Percentiles rank a stretch among this genome's conserved stretches.
phyloP scores from a whole-genome alignment of 1,140 invertebrate genomes.

The Ceratosolen solmsi region DNA sequence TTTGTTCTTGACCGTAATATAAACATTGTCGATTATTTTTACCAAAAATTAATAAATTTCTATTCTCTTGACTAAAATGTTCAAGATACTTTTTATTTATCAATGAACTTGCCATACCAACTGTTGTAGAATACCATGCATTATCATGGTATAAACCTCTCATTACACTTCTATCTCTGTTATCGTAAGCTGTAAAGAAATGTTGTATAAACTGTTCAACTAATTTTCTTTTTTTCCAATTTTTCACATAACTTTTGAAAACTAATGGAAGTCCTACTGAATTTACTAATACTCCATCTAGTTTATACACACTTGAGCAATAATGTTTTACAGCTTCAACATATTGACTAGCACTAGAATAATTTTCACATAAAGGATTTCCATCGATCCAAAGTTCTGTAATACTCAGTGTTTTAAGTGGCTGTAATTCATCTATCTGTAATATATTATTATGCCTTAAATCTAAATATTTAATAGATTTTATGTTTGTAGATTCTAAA shows the following conservation, averaged over 20 bases:
- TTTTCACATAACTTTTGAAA: constrained; percentile 57
- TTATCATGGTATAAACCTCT: constrained; percentile 64
- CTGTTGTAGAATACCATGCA: constrained; percentile 65
- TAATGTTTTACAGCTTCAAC: constrained; percentile 62
- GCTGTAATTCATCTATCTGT: constrained; percentile 55
- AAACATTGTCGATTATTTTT: constrained; percentile 55
- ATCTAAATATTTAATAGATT: constrained; percentile 66
- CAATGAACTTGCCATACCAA: constrained; percentile 51
- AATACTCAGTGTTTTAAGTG: constrained; percentile 60
- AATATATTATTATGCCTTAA: constrained; percentile 71
- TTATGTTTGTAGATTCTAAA: constrained; percentile 64
- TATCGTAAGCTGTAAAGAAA: constrained; percentile 68
- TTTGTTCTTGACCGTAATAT: constrained; percentile 61
- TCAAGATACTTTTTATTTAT: constrained; percentile 50
- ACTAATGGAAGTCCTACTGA: constrained; percentile 56
- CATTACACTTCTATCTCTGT: constrained; percentile 60
- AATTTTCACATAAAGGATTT: constrained; percentile 71
- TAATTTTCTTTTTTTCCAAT: constrained; percentile 55
- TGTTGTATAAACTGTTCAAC: constrained; percentile 64
- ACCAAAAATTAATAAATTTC: constrained; percentile 59
- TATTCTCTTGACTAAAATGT: constrained; percentile 54
- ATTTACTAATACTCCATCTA: constrained; percentile 63
- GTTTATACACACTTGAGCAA: constrained; percentile 61
- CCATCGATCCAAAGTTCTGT: constrained; percentile 66
- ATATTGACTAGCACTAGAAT: constrained; percentile 61